These are phyloP conservation scores for Poeciliopsis presidionis DNA, from an alignment of 2,797 vertebrate genomes.

Conservation along the genomic window DNA sequence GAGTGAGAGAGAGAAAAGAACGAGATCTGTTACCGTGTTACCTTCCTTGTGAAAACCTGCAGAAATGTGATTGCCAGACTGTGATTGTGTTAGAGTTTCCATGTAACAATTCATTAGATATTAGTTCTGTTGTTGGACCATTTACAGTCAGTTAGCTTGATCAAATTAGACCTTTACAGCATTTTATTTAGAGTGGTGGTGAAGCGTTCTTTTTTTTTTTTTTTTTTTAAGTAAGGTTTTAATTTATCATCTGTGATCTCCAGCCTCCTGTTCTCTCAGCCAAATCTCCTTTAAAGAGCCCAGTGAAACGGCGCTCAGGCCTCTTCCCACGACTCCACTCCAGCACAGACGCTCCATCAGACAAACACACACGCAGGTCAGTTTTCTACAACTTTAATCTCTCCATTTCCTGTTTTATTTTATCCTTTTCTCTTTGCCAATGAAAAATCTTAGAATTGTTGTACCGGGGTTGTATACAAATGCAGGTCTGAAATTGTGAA, in stretches of 20 bases:
- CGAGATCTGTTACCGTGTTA: neutral
- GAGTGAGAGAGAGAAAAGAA: neutral
- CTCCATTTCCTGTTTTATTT: neutral
- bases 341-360: slow-evolving; percentile 85
- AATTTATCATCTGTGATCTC: slow-evolving; percentile 16
- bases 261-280: slow-evolving; percentile 86
- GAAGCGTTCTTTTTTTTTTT: neutral
- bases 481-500: too few relatives aligned
- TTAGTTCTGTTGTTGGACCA: neutral
- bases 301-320: slow-evolving; percentile 93
- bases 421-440: neutral
- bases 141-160: neutral
- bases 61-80: neutral
- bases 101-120: neutral
- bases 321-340: slow-evolving; percentile 95
- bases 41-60: neutral
- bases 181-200: neutral
- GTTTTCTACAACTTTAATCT: neutral
- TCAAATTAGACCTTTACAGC: neutral
- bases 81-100: neutral
- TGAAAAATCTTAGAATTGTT: neutral
- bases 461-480: neutral
- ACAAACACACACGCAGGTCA: slow-evolving; percentile 87
- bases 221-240: neutral
- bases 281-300: slow-evolving; percentile 94